These are phyloP conservation scores for Lasioglossum morio DNA, from an alignment of 2,888 invertebrate species.

Conservation along the genomic window DNA sequence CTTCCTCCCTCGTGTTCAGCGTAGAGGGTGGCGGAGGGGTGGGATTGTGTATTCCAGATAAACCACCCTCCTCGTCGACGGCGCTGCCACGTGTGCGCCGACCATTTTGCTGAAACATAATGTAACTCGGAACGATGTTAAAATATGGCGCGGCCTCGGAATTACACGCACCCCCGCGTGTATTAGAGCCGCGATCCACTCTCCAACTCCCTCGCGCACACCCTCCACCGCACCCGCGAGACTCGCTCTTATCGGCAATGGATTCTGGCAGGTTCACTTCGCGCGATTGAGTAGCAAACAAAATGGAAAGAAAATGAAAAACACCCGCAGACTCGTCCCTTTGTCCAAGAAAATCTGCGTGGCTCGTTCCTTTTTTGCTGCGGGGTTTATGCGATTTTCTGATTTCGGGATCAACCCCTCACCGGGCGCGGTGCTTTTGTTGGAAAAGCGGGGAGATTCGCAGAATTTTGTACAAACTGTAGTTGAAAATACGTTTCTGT, in stretches of 20 bases:
- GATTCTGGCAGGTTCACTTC: slow-evolving; percentile 68
- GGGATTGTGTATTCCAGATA: slow-evolving; percentile 82
- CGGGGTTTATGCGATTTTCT: neutral
- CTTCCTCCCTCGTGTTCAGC: slow-evolving; percentile 17
- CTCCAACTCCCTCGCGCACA: slow-evolving; percentile 27
- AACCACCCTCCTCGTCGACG: slow-evolving; percentile 78
- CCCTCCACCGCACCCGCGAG: neutral
- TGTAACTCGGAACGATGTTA: slow-evolving; percentile 80
- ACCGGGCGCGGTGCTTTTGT: neutral
- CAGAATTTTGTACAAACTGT: neutral
- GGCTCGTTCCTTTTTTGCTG: neutral
- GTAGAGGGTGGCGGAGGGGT: slow-evolving; percentile 64
- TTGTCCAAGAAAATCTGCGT: neutral
- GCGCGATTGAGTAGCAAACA: slow-evolving; percentile 68
- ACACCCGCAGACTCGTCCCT: neutral
- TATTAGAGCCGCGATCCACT: slow-evolving; percentile 67
- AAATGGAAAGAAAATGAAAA: slow-evolving; percentile 44
- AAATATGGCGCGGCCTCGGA: slow-evolving; percentile 79
- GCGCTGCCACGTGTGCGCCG: slow-evolving; percentile 82
- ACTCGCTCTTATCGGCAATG: slow-evolving; percentile 60
- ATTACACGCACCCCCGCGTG: slow-evolving; percentile 74
- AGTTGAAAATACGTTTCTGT: neutral
- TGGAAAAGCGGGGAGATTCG: neutral
- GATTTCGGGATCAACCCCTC: neutral
- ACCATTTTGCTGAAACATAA: slow-evolving; percentile 83